A percentile compares a stretch with the other conserved stretches of the same genome.
Evolutionary conservation across 2,888 invertebrate species (phyloP).

Genomic region (Diaphora mendica): DNA sequence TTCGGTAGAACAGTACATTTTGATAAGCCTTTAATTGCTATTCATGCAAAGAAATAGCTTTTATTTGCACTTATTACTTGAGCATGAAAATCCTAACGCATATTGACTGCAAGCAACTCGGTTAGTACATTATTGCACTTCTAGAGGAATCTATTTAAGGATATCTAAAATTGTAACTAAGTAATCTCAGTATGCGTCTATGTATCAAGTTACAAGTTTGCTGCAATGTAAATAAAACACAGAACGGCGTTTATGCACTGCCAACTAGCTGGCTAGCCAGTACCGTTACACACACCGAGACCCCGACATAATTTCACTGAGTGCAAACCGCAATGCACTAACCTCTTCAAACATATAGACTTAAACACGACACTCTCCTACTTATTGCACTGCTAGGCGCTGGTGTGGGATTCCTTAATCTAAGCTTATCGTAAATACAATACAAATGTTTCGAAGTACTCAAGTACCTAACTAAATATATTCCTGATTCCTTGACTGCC

Average conservation of each 20-base stretch:
- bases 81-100: background rate
- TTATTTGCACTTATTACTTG: background rate
- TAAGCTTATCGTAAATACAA: constrained; percentile 28
- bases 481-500: no score
- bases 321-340: constrained; percentile 64
- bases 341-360: constrained; percentile 47
- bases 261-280: constrained; percentile 67
- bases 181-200: constrained; percentile 46
- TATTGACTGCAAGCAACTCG: constrained; percentile 13
- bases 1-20: background rate
- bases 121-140: constrained; percentile 9
- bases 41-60: background rate
- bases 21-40: background rate
- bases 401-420: constrained; percentile 34
- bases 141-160: constrained; percentile 13
- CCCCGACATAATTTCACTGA: constrained; percentile 68
- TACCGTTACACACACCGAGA: constrained; percentile 73
- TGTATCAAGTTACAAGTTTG: constrained; percentile 63
- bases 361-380: constrained; percentile 30
- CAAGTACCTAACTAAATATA: background rate
- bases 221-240: constrained; percentile 71
- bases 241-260: constrained; percentile 65
- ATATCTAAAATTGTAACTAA: constrained; percentile 34
- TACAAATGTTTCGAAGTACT: constrained; percentile 13
- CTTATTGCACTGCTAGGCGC: constrained; percentile 1